Evolutionary conservation across 2,888 invertebrate genomes (phyloP), one percentile per base, ranked within the genome.

Genomic region (Lithophane semibrunnea): DNA sequence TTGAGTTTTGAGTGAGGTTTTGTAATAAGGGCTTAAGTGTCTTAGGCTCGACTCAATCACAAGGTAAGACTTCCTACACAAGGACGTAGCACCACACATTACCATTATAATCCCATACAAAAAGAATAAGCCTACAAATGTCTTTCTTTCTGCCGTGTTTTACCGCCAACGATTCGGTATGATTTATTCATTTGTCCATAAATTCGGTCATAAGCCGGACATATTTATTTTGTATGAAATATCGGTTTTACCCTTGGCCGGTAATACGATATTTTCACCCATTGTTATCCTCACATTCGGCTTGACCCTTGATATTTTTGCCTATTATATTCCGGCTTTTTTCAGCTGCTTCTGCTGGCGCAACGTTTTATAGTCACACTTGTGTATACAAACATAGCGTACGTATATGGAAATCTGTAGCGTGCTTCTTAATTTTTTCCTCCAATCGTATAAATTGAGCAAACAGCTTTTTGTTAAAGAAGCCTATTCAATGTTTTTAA

Each of bases 201-300:
- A 91, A 90, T 89, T 89, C 83, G 65, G 68, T 80, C 85, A 85
- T 87, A 89, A 90, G 87, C 84, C 84, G 89, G 89, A 89, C 89
- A 87, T 90, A 89, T 90, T 90, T 92, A 90, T 91, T 88, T 89
- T 88, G 87, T 87, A 84, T 88, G 89, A 91, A 92, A 91, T 91
- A 91, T 88, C 88, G 86, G 82, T 87, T 90, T 89, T 91, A 89
- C 88, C 87, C 87, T 82, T 84, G 85, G 86, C 86, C 83, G 86
- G 90, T 88, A 90, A 92, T 89, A 85, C 88, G 89, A 93, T 92
- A 93, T 92, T 91, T 92, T 88, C 87, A 70, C 88, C 89, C 90
- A 91, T 93, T 92, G 92, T 93, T 92, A 92, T 90, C 90, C 91
- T 82, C 84, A 81, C 83, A 86, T 82, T 85, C 86, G 84, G 86